These are phyloP conservation scores for Phalacrocorax brasilianus DNA, from an alignment of 2,113 vertebrate genomes.

Conservation along the genomic window DNA sequence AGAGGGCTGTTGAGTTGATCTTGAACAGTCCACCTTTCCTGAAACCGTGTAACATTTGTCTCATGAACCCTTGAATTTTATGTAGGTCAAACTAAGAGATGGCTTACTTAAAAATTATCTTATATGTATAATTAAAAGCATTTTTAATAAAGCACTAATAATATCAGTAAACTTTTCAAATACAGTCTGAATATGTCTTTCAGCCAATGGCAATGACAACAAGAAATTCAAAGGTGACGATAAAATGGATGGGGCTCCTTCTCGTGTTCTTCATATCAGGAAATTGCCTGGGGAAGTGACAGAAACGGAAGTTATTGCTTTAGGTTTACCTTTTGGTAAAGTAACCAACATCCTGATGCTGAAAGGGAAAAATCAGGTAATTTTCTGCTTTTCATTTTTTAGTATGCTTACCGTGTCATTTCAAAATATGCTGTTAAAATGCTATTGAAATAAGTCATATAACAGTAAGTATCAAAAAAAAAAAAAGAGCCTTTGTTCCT, in stretches of 20 bases:
- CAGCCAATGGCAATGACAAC: conserved; percentile 95
- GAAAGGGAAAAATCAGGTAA: conserved; percentile 98
- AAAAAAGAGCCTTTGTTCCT: background rate
- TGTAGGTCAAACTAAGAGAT: background rate
- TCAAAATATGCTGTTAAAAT: background rate
- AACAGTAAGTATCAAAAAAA: background rate
- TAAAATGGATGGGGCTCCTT: conserved; percentile 89
- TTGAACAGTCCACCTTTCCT: background rate
- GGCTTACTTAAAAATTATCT: background rate
- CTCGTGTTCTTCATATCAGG: conserved; percentile 96
- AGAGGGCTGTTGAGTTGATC: background rate
- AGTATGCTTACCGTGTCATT: background rate
- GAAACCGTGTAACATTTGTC: background rate
- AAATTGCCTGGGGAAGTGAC: conserved; percentile 95
- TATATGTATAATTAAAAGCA: background rate
- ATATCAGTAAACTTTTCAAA: conserved; percentile 16
- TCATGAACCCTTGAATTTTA: background rate
- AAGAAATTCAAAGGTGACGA: conserved; percentile 95
- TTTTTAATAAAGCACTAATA: background rate
- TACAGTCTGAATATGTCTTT: conserved; percentile 69
- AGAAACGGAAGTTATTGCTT: conserved; percentile 95
- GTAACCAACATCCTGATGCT: conserved; percentile 98
- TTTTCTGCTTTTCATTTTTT: background rate
- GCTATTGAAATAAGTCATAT: background rate
- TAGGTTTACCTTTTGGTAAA: conserved; percentile 96